phyloP scores from a whole-genome alignment of 2,797 vertebrate species.

The Aplochiton taeniatus region DNA sequence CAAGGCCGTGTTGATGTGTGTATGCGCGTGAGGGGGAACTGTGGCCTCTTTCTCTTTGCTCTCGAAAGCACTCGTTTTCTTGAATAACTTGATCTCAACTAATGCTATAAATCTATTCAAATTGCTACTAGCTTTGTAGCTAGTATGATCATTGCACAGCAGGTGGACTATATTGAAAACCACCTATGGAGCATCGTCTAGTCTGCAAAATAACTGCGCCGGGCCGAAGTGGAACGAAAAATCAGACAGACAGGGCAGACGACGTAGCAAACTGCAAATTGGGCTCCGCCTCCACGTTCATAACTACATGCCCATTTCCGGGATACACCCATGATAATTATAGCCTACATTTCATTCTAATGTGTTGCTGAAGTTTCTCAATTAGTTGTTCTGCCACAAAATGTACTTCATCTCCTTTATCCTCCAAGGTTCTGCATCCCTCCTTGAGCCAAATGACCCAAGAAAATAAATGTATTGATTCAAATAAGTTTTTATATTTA shows the following conservation, averaged over 20 bases:
- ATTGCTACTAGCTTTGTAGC: constrained; percentile 5
- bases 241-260: constrained; percentile 45
- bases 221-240: constrained; percentile 41
- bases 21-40: constrained; percentile 79
- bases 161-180: constrained; percentile 51
- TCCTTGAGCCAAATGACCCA: too few species aligned
- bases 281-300: constrained; percentile 37
- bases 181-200: constrained; percentile 62
- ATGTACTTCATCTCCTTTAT: not conserved
- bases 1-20: constrained; percentile 95
- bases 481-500: too few species aligned
- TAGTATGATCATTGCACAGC: constrained; percentile 59
- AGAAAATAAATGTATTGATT: too few species aligned
- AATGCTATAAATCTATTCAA: not conserved
- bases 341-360: too few species aligned
- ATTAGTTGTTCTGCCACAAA: too few species aligned
- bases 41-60: constrained; percentile 66
- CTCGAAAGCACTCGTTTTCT: constrained; percentile 47
- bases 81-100: not conserved
- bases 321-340: constrained; percentile 39
- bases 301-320: constrained; percentile 15
- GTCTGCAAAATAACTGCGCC: constrained; percentile 40
- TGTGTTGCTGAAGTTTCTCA: too few species aligned
- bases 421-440: too few species aligned
- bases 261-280: constrained; percentile 25